Base-by-base conservation (phyloP, 2,888 invertebrate genomes). In the Operophtera brumata region DNA sequence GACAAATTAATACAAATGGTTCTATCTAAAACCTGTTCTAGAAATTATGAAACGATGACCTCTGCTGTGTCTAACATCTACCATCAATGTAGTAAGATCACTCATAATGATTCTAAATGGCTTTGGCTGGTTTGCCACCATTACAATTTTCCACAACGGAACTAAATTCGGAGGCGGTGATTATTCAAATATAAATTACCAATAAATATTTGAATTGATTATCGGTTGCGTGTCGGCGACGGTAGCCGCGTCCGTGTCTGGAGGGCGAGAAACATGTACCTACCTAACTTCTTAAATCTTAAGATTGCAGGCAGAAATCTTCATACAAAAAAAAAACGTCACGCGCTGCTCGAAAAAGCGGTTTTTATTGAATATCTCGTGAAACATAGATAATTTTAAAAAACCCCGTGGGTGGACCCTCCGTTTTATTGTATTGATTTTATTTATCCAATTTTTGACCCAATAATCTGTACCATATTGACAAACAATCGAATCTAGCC, bases 181-280 rank as follows among this genome's bases (percentile, higher is more conserved):
- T 62, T 59, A 59, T 61, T 62, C 59, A 61, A 62, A 65, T 57
- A 59, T 49, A 61, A 64, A 54, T 62, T 61, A 64, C 65, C 59
- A 57, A 66, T 63, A 67, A 62, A 65, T 65, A 72, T 72, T 66
- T 57, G 66, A 71, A 71, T 71, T 69, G 57, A 68, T 71, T 72
- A 69, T 61, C 56, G 64, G 66, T 84, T 66, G 81, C 80, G 78
- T 82, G 84, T 71, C 75, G 77, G 66, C 82, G 65, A 85, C 82
- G 65, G 85, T 82, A 86, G 87, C 82, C 47, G 70, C 73, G 69
- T 80, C 80, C 78, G 78, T 76, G 66, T 69, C 85, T 79, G 69
- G 66, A 62, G 80, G 82, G 76, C 57, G 54, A 57, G 47, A 57
- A 56, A 54, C 60, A 62, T 52, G 57, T 48, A 58, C 52, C 51